Percentiles rank a stretch among this genome's conserved stretches.
These are phyloP conservation scores for Pangasius macronema DNA, from an alignment of 2,797 vertebrate species.

Conservation along the genomic window DNA sequence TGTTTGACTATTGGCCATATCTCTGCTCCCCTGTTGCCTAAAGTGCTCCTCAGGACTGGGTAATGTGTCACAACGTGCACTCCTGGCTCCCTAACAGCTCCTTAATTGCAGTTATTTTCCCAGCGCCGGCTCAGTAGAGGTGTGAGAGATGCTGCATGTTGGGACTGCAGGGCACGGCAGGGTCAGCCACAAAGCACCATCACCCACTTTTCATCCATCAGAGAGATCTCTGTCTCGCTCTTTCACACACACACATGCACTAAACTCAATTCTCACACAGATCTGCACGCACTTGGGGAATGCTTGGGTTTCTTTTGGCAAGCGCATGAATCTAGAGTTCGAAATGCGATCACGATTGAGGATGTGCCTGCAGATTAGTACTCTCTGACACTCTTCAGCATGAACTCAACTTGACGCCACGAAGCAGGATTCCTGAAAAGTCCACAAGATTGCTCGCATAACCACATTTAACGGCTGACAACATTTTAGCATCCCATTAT, in stretches of 20 bases:
- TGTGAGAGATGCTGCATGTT: conserved; percentile 49
- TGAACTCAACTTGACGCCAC: conserved; percentile 47
- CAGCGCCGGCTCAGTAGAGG: conserved; percentile 47
- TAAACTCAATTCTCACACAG: conserved; percentile 33
- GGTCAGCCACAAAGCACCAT: conserved; percentile 45
- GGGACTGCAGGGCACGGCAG: conserved; percentile 39
- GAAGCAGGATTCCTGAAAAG: conserved; percentile 34
- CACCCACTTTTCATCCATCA: conserved; percentile 24
- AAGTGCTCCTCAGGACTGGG: conserved; percentile 51
- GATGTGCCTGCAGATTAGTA: conserved; percentile 39
- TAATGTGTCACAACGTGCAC: conserved; percentile 64
- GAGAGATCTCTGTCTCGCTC: conserved; percentile 25
- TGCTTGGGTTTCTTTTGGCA: conserved; percentile 28
- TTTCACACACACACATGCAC: neutral
- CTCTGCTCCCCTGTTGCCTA: conserved; percentile 50
- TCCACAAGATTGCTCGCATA: conserved; percentile 30
- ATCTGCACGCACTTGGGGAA: conserved; percentile 37
- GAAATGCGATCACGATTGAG: conserved; percentile 32
- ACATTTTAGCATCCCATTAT: conserved; percentile 44
- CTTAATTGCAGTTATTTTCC: conserved; percentile 61
- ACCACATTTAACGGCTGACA: conserved; percentile 44
- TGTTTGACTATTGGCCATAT: conserved; percentile 60
- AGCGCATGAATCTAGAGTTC: neutral
- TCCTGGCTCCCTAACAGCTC: conserved; percentile 46
- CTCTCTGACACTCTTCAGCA: conserved; percentile 36